These are phyloP conservation scores for Alviniconcha strummeri DNA, from an alignment of 2,888 invertebrate species.

Conservation along the genomic window DNA sequence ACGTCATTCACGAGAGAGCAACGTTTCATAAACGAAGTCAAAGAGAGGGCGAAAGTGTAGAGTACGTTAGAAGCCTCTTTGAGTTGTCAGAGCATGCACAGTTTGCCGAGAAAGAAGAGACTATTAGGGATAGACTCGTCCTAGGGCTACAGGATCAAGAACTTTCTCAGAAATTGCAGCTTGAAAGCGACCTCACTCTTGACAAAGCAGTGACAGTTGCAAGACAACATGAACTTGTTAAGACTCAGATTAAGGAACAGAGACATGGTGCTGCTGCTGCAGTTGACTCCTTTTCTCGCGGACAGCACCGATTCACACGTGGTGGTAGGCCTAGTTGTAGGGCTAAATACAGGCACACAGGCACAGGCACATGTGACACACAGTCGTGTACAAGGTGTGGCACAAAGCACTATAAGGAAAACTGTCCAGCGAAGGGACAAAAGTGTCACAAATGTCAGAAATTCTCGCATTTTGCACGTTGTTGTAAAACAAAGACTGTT, in stretches of 20 bases:
- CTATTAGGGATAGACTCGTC: conserved; percentile 11
- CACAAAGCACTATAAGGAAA: no score
- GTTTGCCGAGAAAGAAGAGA: background rate
- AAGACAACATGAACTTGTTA: background rate
- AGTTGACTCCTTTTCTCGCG: no score
- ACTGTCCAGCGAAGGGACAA: conserved; percentile 5
- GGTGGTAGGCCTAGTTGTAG: background rate
- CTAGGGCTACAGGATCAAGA: background rate
- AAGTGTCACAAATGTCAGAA: background rate
- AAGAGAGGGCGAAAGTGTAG: no score
- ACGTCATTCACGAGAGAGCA: no score
- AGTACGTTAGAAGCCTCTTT: background rate
- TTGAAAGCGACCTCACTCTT: background rate
- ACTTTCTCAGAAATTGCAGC: background rate
- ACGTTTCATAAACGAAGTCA: no score
- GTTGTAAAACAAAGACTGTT: background rate
- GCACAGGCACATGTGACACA: background rate
- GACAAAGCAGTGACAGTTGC: background rate
- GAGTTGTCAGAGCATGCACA: background rate
- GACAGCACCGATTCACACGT: no score
- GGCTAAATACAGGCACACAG: background rate
- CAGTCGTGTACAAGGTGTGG: background rate
- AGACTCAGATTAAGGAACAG: background rate
- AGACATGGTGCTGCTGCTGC: background rate
- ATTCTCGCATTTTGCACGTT: background rate